A percentile compares a stretch with the other conserved stretches of the same genome.
Evolutionary conservation across 2,888 invertebrate species (phyloP).

Genomic region (Vannuccia rotundouncinata): DNA sequence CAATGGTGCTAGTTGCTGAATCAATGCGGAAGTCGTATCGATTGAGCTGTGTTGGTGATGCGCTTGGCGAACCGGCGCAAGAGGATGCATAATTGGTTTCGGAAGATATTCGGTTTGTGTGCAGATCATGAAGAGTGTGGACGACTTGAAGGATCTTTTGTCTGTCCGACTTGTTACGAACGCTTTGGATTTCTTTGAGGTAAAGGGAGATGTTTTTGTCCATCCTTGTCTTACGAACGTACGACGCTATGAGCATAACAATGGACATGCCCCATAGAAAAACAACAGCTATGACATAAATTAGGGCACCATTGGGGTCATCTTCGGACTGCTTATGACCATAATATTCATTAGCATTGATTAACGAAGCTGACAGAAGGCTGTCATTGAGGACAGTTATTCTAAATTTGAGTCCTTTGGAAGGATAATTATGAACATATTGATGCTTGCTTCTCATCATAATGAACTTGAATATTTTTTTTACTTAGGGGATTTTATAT

Average conservation of each 20-base stretch:
- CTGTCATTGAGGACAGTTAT: constrained; percentile 3
- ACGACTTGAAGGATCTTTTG: constrained; percentile 38
- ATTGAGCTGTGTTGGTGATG: background rate
- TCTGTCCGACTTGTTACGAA: constrained; percentile 35
- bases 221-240: constrained; percentile 37
- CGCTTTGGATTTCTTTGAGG: constrained; percentile 38
- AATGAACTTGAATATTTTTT: too few species aligned
- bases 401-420: background rate
- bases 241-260: constrained; percentile 38
- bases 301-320: constrained; percentile 32
- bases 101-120: background rate
- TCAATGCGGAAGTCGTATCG: background rate
- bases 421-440: background rate
- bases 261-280: constrained; percentile 39
- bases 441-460: background rate
- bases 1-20: background rate
- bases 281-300: constrained; percentile 38
- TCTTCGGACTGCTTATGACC: constrained; percentile 17
- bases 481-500: too few species aligned
- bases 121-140: background rate
- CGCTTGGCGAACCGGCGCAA: background rate
- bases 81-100: background rate
- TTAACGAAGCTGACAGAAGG: background rate
- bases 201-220: constrained; percentile 38
- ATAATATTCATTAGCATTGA: background rate